Percentiles rank a stretch among this genome's conserved stretches.
These are phyloP conservation scores for Acholoe squamosa DNA, from an alignment of 2,888 invertebrate species.

Conservation along the genomic window DNA sequence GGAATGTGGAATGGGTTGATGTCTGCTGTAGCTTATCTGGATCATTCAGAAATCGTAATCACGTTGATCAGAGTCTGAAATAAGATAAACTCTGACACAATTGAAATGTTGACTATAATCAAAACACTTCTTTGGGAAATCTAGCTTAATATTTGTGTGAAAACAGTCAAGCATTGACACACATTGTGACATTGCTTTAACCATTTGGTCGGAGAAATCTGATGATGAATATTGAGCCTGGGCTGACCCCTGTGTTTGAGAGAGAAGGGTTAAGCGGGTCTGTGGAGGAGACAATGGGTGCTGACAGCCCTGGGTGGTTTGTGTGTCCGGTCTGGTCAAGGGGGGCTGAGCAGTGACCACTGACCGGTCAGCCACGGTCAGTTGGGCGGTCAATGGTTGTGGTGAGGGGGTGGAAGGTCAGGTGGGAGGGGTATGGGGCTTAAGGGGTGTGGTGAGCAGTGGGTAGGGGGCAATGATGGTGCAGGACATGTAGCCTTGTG, in stretches of 20 bases:
- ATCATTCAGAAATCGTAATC: too few relatives aligned
- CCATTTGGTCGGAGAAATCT: too few relatives aligned
- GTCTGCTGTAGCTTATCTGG: too few relatives aligned
- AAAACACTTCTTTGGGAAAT: too few relatives aligned
- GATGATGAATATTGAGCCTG: too few relatives aligned
- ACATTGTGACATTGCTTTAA: too few relatives aligned
- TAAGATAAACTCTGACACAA: too few relatives aligned
- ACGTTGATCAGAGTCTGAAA: too few relatives aligned
- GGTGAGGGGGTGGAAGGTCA: slow-evolving; percentile 8
- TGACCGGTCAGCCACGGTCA: slow-evolving; percentile 41
- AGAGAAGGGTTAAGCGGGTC: slow-evolving; percentile 21
- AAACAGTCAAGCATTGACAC: too few relatives aligned
- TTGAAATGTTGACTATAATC: too few relatives aligned
- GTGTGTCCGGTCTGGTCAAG: slow-evolving; percentile 28
- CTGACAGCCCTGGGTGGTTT: slow-evolving; percentile 18
- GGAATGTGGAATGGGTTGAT: too few relatives aligned
- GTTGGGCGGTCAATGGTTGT: slow-evolving; percentile 42
- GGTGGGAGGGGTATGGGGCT: background rate
- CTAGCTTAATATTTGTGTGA: too few relatives aligned
- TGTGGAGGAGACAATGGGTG: slow-evolving; percentile 41
- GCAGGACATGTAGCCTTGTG: background rate
- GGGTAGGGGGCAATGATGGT: background rate
- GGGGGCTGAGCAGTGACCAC: background rate
- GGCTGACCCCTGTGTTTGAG: background rate
- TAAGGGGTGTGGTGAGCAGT: background rate